Evolutionary conservation across 2,797 vertebrate genomes (phyloP), one percentile per base, ranked within the genome.

Genomic region (Limosa lapponica): DNA sequence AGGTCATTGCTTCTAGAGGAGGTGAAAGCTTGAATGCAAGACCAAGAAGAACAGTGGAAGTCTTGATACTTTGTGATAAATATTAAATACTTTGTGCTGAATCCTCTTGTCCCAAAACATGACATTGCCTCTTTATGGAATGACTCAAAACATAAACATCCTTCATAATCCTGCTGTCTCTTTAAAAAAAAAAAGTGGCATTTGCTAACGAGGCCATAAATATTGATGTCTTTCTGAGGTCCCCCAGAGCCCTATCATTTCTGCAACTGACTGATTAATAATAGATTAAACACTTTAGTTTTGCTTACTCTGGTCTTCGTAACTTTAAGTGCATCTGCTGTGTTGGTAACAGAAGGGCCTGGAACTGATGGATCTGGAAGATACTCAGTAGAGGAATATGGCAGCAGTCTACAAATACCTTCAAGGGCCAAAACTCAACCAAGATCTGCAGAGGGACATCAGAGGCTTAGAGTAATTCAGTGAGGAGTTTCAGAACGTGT

Each of bases 281-380:
- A 98, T 98, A 98, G 97, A 98, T 98, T 98, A 98, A 98, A 98
- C 96, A 96, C 94, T 98, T 98, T 96, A 96, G 97, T 97, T 98
- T 97, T 98, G 97, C 97, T 98, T 98, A 97, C 96, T 98, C 96
- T 97, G 88, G 91, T 90, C 96, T 98, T 97, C 23, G 7, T 97
- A 96, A 97, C 97, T 98, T 96, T 96, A 96, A 97, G 91, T 95
- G 95, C 94, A 97, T 97, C 94, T 96, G 95, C 95, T 96, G 48
- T 86, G 86, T 23, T 89, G 94, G 94, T 98, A 92, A 87, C 80
- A 92, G 95, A 94, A 95, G 87, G 83, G 89, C 57, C 27, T 78
- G 82, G 69, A 92, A 94, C 43, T 73, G 79, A 89, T 32, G 82
- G 90, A 94, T 90, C 85, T 92, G 46, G 74, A 55, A 91, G 92